These are phyloP conservation scores for Oscheius sp. DNA, from an alignment of 2,888 invertebrate species.

Conservation along the genomic window DNA sequence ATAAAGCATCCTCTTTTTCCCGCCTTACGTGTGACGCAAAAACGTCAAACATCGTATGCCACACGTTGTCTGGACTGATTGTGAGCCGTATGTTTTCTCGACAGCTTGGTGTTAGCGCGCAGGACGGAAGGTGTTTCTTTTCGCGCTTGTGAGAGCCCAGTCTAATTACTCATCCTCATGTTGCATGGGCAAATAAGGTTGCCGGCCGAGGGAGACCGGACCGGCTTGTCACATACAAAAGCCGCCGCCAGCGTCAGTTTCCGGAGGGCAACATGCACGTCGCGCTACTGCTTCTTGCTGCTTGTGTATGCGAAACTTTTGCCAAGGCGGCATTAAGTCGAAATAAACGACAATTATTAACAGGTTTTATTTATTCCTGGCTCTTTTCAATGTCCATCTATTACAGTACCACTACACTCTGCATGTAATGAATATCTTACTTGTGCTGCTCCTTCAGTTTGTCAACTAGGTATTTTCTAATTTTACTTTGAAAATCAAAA, in stretches of 20 bases:
- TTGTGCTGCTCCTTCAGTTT: conserved; percentile 53
- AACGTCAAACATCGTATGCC: conserved; percentile 22
- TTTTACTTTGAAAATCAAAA: neutral
- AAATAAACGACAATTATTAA: conserved; percentile 24
- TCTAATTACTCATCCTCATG: conserved; percentile 39
- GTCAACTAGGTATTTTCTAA: conserved; percentile 25
- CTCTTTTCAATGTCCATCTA: too few relatives aligned
- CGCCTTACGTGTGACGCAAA: conserved; percentile 9
- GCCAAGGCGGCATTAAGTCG: conserved; percentile 19
- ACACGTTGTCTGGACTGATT: conserved; percentile 6
- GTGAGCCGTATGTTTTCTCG: conserved; percentile 17
- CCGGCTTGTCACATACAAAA: conserved; percentile 29
- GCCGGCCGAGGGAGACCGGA: conserved; percentile 26
- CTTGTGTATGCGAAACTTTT: neutral
- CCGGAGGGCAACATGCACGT: conserved; percentile 36
- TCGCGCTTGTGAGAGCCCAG: conserved; percentile 29
- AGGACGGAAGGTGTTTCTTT: conserved; percentile 30
- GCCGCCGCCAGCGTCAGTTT: conserved; percentile 26
- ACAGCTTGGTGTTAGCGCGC: conserved; percentile 11
- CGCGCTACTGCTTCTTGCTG: conserved; percentile 30
- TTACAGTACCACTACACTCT: conserved; percentile 51
- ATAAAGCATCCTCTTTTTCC: neutral
- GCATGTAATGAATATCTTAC: conserved; percentile 52
- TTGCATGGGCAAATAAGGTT: conserved; percentile 34
- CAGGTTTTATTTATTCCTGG: neutral